phyloP scores from a whole-genome alignment of 2,797 vertebrate species.

The Hirundo rustica region DNA sequence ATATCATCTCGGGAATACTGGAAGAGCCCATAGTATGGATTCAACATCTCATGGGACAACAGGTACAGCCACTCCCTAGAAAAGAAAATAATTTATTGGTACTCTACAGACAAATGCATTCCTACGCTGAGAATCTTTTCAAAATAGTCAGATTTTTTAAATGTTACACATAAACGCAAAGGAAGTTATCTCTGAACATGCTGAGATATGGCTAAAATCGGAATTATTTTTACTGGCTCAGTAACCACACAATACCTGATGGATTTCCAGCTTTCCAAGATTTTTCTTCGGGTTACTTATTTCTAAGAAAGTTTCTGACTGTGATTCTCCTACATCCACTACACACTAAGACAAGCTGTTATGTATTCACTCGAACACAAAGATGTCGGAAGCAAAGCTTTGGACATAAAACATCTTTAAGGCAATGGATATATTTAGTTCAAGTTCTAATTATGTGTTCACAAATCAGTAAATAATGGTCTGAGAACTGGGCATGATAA shows the following conservation, averaged over 20 bases:
- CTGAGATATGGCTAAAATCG: not conserved
- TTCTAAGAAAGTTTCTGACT: not conserved
- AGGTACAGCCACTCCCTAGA: slow-evolving; percentile 96
- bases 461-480: not conserved
- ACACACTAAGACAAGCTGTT: not conserved
- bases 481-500: not conserved
- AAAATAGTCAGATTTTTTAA: not conserved
- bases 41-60: slow-evolving; percentile 97
- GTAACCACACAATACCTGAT: not conserved
- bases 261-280: not conserved
- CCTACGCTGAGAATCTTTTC: not conserved
- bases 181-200: not conserved
- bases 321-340: not conserved
- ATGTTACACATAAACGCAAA: not conserved
- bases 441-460: not conserved
- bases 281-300: not conserved
- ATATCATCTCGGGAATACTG: slow-evolving; percentile 98
- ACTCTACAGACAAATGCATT: not conserved
- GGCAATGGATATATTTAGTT: not conserved
- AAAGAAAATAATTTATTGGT: not conserved
- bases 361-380: not conserved
- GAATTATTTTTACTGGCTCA: not conserved
- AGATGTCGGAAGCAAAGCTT: not conserved
- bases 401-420: not conserved
- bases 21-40: slow-evolving; percentile 97